Base-by-base conservation (phyloP, 2,797 vertebrate genomes). In the Rhabdomys pumilio region DNA sequence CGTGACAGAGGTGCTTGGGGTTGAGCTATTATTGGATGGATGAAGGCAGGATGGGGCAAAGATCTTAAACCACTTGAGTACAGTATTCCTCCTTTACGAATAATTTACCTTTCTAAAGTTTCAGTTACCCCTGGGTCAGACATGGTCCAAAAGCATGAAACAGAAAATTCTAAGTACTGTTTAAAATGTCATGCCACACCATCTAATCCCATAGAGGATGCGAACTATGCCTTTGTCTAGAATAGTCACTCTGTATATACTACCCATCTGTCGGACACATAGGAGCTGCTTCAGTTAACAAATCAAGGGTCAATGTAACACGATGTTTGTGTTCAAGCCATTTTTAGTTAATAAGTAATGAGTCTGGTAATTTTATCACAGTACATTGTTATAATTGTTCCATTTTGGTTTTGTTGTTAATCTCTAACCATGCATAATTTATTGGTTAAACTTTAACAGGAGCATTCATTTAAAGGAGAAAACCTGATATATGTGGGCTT, bases 31-130 rank as follows among this genome's bases (percentile, higher is more conserved):
- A n/a, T 31, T 22, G 11, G 57, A 59, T 47, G 3, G 47, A 38
- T 14, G 20, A 92, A 10, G n/a, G 38, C 53, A 91, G 17, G 13
- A 69, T 11, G 0, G 89, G 29, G 11, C 41, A 72, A 92, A 69
- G 69, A 87, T 79, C 76, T 90, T 85, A 38, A 93, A 83, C 14
- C 31, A 79, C 13, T 22, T 75, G 34, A 92, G 69, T 65, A 73
- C 19, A 55, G 69, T 7, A 47, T 26, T 34, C 8, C 3, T 15
- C 12, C 5, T 31, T 88, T 3, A 82, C 13, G 8, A 59, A 55
- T 34, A 59, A n/a, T 76, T 92, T 65, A 50, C 20, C 41, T 67
- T 88, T 57, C 31, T 9, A 38, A 31, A 61, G 67, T n/a, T 75
- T 76, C 4, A 31, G n/a, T 31, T 57, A 76, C 7, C 29, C 31